Percentiles rank a stretch among this genome's conserved stretches.
Evolutionary conservation across 2,797 vertebrate genomes (phyloP).

Genomic region (Coendou prehensilis): DNA sequence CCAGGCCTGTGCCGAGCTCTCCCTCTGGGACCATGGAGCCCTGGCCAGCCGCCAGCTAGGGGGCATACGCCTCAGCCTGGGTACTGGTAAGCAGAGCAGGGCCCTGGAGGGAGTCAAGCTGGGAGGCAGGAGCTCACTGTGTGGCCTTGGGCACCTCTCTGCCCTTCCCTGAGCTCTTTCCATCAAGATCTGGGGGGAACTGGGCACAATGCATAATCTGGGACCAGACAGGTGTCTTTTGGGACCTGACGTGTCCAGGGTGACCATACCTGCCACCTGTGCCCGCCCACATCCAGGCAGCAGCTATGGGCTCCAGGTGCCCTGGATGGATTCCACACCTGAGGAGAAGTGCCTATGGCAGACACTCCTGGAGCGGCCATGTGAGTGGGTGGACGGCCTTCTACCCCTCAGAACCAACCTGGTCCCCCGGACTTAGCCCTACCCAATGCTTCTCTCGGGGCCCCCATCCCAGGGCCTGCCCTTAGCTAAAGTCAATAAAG

Average conservation of each 20-base stretch:
- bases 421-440: slow-evolving; percentile 84
- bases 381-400: slow-evolving; percentile 93
- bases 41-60: slow-evolving; percentile 91
- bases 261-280: not conserved
- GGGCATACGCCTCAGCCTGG: slow-evolving; percentile 95
- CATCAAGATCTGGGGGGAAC: not conserved
- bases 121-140: not conserved
- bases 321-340: slow-evolving; percentile 97
- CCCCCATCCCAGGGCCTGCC: not conserved
- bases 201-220: not conserved
- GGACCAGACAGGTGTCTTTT: not conserved
- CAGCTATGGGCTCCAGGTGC: slow-evolving; percentile 95
- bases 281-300: slow-evolving; percentile 89
- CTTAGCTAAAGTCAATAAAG: slow-evolving; percentile 77
- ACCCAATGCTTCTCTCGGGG: not conserved
- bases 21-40: slow-evolving; percentile 92
- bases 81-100: slow-evolving; percentile 90
- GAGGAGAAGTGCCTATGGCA: slow-evolving; percentile 94
- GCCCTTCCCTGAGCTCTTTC: slow-evolving; percentile 32
- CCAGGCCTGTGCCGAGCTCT: slow-evolving; percentile 96
- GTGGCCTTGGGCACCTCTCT: not conserved
- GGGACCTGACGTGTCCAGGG: not conserved
- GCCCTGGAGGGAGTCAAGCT: not conserved
- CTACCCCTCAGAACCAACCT: slow-evolving; percentile 95
- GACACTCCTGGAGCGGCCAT: slow-evolving; percentile 92